Base-by-base conservation (phyloP, 1,140 invertebrate species). In the Gryon sp. region DNA sequence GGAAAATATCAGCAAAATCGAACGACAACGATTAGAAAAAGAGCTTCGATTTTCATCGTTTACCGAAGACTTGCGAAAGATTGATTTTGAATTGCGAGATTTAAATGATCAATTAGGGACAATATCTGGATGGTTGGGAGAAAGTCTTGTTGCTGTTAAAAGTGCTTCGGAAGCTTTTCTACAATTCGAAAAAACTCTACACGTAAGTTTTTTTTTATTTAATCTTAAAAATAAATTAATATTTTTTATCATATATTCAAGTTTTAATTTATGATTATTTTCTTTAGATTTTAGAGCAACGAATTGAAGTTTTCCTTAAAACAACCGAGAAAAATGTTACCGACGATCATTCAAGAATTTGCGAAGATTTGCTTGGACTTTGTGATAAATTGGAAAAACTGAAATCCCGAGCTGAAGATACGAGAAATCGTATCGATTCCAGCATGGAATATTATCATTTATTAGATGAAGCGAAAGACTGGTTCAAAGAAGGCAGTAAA, bases 181-280 rank as follows among this genome's bases (percentile, higher is more conserved):
- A 40, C 92, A 95, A 73, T 96, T 96, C 84, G 93, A 96, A 87
- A 92, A 92, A 87, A 95, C 94, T 40, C 92, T 96, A 76, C 89
- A 92, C 89, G 94, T 95, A 89, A 90, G 84, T 66, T 65, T 26
- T 53, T 48, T 12, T 43, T 45, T 15, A 38, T 19, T 48, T 28
- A 43, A 9, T n/a, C n/a, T n/a, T n/a, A 5, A 18, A 6, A 16
- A 40, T 18, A 40, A 18, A 4, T 2, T 7, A 18, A 8, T 38
- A 9, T 22, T 40, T n/a, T 12, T 34, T 11, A 11, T 12, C 18
- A 0, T 22, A 38, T 16, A 36, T 18, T 38, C 43, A 41, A 59
- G 18, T 8, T 43, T 8, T 19, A n/a, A n/a, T 18, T 20, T 36
- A 36, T 38, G 15, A 12, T 43, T 38, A 15, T 16, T 41, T 68